These are phyloP conservation scores for Diploptera punctata DNA, from an alignment of 2,888 invertebrate species.

Conservation along the genomic window DNA sequence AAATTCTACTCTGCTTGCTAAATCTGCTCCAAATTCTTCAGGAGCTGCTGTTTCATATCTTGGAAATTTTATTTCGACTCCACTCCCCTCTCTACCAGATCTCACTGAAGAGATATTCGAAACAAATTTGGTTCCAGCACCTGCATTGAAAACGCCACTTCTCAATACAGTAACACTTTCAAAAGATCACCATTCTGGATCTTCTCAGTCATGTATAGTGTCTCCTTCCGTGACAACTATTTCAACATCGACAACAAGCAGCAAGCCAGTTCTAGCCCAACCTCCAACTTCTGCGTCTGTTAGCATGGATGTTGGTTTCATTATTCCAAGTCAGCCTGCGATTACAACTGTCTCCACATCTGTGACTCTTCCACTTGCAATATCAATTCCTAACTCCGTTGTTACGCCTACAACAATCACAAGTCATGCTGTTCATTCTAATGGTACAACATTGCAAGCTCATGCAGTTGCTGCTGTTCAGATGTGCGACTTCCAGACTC, in stretches of 20 bases:
- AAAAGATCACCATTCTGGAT: neutral
- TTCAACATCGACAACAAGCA: neutral
- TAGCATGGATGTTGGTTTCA: neutral
- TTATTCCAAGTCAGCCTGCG: neutral
- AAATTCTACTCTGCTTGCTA: neutral
- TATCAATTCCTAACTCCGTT: neutral
- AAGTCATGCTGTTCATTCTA: neutral
- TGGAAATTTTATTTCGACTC: neutral
- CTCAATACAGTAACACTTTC: neutral
- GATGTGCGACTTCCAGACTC: neutral
- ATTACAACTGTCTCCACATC: neutral
- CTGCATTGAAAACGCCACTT: neutral
- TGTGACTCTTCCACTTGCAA: neutral
- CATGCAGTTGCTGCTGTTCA: neutral
- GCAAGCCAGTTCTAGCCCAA: neutral
- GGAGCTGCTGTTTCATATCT: neutral
- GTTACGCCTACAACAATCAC: neutral
- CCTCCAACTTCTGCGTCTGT: neutral
- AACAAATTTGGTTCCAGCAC: neutral
- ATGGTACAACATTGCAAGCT: neutral
- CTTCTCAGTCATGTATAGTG: neutral
- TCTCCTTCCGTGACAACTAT: neutral
- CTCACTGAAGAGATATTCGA: neutral
- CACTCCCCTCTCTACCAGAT: constrained; percentile 13
- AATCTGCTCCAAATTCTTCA: neutral